Conservation (phyloP, 2,113 vertebrate species). For the Rostratula benghalensis region DNA sequence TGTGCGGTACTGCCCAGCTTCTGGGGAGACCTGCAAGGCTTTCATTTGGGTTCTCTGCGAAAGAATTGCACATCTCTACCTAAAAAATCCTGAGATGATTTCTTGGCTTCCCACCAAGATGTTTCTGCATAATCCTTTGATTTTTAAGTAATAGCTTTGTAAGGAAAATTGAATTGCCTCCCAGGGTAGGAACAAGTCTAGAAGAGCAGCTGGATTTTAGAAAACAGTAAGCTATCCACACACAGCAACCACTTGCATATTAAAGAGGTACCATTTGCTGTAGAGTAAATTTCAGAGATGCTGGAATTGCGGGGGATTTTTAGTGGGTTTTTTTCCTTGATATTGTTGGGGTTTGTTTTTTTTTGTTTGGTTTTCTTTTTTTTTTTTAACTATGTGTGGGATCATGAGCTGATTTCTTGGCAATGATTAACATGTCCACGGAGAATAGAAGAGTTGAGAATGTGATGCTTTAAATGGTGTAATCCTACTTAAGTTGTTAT, state of each 20-base stretch:
- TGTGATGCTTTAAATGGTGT: background rate
- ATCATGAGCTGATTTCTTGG: background rate
- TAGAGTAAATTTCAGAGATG: background rate
- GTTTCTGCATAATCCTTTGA: background rate
- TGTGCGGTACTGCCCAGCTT: background rate
- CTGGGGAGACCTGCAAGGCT: background rate
- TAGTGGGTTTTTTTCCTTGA: background rate
- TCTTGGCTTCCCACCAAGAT: background rate
- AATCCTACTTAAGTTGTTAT: background rate
- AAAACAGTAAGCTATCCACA: background rate
- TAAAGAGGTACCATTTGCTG: background rate
- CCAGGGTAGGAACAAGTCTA: background rate
- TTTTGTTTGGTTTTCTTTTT: background rate
- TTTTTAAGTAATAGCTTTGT: background rate
- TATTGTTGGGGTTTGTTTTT: background rate
- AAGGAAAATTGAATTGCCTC: background rate
- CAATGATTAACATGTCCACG: background rate
- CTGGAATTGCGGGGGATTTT: background rate
- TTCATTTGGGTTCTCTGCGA: fast-evolving
- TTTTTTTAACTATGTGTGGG: background rate
- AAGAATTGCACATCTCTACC: background rate
- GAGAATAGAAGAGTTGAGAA: background rate
- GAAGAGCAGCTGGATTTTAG: background rate
- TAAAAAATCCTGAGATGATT: background rate
- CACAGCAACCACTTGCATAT: background rate